Conservation (phyloP, 2,797 vertebrate species). For the Antrozous pallidus region DNA sequence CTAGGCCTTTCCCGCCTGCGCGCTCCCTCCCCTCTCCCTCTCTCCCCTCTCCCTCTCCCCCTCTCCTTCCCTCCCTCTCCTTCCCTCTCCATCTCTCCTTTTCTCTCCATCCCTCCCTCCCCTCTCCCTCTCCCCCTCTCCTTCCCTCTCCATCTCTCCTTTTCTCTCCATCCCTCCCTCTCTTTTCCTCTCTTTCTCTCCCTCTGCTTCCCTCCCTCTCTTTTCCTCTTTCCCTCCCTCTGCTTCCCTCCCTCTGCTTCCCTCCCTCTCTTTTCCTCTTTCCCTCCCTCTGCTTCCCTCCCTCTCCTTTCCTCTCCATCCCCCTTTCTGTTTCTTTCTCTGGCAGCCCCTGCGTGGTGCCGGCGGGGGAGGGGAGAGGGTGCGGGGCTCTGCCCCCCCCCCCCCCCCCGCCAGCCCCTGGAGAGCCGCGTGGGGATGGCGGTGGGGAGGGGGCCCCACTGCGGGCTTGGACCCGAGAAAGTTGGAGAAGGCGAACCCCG, state of each 20-base stretch:
- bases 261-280: no score
- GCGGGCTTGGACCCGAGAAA: background rate
- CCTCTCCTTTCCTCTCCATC: background rate
- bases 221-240: no score
- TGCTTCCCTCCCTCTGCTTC: no score
- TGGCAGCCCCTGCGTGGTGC: background rate
- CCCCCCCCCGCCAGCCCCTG: fast-evolving
- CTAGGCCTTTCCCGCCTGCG: constrained; percentile 39
- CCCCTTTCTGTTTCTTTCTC: background rate
- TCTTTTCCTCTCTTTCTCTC: background rate
- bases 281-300: fast-evolving
- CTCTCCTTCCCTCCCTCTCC: fast-evolving
- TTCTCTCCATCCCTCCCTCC: background rate
- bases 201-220: fast-evolving
- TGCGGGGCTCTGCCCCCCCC: no score
- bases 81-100: background rate
- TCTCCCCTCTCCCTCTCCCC: background rate
- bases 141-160: fast-evolving
- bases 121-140: fast-evolving
- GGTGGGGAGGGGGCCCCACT: background rate
- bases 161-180: background rate
- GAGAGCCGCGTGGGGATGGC: background rate
- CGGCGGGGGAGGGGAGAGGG: background rate
- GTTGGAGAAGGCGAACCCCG: background rate
- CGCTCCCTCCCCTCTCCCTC: background rate